Evolutionary conservation across 2,113 vertebrate species (phyloP).

Genomic region (Ptychochromis oligacanthus): DNA sequence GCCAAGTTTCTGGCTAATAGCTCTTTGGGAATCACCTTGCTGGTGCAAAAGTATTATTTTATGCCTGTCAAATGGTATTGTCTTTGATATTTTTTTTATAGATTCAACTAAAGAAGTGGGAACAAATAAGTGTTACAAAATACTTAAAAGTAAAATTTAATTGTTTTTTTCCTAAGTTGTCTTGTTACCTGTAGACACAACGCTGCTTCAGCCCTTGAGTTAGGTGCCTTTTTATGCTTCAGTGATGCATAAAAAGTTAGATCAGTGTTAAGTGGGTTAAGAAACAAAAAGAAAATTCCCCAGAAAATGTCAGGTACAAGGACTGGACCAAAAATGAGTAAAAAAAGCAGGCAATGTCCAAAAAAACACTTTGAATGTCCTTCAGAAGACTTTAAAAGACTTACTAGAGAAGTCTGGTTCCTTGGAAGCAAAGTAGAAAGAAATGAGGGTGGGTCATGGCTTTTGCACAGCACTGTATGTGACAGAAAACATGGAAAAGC

Average conservation of each 20-base stretch:
- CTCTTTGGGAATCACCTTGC: no score
- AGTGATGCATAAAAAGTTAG: no score
- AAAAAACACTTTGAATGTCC: neutral
- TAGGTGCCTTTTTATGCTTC: neutral
- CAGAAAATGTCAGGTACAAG: neutral
- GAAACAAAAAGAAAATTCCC: no score
- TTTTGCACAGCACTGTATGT: neutral
- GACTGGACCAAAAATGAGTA: neutral
- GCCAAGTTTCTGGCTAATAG: neutral
- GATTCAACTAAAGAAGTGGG: no score
- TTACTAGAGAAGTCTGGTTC: neutral
- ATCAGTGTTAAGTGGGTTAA: no score
- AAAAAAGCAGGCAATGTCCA: neutral
- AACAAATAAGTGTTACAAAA: no score
- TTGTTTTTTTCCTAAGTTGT: neutral
- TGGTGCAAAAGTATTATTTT: neutral
- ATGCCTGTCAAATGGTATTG: neutral
- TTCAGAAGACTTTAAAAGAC: neutral
- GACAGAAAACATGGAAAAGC: neutral
- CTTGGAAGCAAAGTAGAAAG: no score
- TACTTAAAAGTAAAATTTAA: no score
- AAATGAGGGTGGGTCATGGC: rapidly evolving
- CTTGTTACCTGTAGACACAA: neutral
- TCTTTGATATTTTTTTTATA: neutral
- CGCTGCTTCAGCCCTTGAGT: neutral